Conservation (phyloP, 2,888 invertebrate genomes). For the Euzophera pinguis region DNA sequence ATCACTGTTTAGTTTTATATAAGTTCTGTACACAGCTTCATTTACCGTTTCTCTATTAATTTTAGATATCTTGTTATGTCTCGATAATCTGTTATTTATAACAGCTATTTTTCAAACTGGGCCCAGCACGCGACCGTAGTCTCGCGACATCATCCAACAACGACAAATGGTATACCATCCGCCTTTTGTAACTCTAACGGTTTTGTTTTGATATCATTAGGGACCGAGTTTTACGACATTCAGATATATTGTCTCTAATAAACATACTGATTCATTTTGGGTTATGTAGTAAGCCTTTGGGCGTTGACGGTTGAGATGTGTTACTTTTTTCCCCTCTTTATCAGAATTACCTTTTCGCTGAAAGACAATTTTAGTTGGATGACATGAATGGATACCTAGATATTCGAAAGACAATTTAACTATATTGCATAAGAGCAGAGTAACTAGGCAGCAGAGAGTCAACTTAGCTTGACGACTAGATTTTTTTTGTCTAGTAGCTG, state of each 20-base stretch:
- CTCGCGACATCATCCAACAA: slow-evolving; percentile 40
- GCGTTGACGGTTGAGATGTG: slow-evolving; percentile 48
- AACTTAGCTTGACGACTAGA: no score
- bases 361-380: no score
- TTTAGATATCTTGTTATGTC: slow-evolving; percentile 66
- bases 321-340: background rate
- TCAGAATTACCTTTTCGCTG: no score
- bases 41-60: slow-evolving; percentile 71
- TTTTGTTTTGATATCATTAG: slow-evolving; percentile 73
- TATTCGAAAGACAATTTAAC: no score
- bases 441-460: no score
- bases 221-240: slow-evolving; percentile 59
- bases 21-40: slow-evolving; percentile 53
- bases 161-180: slow-evolving; percentile 59
- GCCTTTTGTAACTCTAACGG: slow-evolving; percentile 72
- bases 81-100: slow-evolving; percentile 78
- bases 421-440: no score
- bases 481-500: no score
- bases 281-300: slow-evolving; percentile 56
- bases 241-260: slow-evolving; percentile 66
- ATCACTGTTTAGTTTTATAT: slow-evolving; percentile 26
- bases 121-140: slow-evolving; percentile 63
- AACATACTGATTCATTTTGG: slow-evolving; percentile 51
- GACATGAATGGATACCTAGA: no score
- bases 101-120: slow-evolving; percentile 60